phyloP scores from a whole-genome alignment of 2,888 invertebrate genomes.

The Andricus quercusramuli region DNA sequence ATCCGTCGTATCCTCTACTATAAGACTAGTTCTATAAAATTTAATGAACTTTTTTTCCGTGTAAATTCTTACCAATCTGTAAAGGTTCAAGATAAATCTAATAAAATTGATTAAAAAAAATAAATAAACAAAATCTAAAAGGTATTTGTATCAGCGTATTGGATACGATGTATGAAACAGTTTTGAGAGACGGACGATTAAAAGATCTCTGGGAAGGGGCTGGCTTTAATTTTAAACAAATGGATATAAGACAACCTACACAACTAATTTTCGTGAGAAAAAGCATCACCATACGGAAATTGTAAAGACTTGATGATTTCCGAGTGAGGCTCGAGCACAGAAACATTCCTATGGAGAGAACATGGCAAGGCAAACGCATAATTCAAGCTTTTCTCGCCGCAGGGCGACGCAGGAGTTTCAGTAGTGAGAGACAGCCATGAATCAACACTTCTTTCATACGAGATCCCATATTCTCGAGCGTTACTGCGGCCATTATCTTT shows the following conservation, averaged over 20 bases:
- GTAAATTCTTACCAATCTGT: too few species aligned
- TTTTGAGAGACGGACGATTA: neutral
- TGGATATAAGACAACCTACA: neutral
- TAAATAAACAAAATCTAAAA: too few species aligned
- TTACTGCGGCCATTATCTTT: constrained; percentile 30
- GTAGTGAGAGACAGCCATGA: constrained; percentile 53
- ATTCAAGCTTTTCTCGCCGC: constrained; percentile 34
- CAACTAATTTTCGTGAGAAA: constrained; percentile 23
- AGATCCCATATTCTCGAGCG: constrained; percentile 2
- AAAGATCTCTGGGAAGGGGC: neutral
- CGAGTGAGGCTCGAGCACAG: neutral
- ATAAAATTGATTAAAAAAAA: too few species aligned
- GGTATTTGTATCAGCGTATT: too few species aligned
- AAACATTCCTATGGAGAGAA: constrained; percentile 15
- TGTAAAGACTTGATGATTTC: constrained; percentile 26
- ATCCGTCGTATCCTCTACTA: too few species aligned
- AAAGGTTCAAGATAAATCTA: too few species aligned
- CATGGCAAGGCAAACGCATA: constrained; percentile 28
- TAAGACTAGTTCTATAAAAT: too few species aligned
- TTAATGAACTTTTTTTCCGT: too few species aligned
- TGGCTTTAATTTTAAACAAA: constrained; percentile 6
- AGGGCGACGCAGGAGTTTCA: constrained; percentile 18
- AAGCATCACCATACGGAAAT: constrained; percentile 33
- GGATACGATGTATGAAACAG: too few species aligned
- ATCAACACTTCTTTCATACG: constrained; percentile 51